Conservation (phyloP, 2,113 vertebrate species). For the Salvator merianae region DNA sequence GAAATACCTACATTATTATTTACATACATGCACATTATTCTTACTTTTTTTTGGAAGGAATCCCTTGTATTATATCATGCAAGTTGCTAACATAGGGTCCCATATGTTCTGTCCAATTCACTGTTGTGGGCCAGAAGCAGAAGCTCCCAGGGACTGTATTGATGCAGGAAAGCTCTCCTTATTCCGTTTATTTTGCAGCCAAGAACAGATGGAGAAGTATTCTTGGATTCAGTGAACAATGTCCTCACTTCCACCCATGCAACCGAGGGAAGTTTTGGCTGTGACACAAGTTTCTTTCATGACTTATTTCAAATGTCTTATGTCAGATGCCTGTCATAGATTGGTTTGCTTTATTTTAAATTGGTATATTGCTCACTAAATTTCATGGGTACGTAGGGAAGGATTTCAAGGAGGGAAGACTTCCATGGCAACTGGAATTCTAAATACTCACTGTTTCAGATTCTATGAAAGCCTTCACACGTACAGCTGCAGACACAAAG, state of each 20-base stretch:
- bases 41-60: not conserved
- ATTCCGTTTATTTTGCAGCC: slow-evolving; percentile 54
- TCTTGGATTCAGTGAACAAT: slow-evolving; percentile 63
- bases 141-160: slow-evolving; percentile 30
- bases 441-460: too few species aligned
- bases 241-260: slow-evolving; percentile 69
- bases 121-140: not conserved
- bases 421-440: too few species aligned
- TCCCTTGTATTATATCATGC: not conserved
- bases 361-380: slow-evolving; percentile 52
- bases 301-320: slow-evolving; percentile 70
- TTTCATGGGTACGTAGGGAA: slow-evolving; percentile 49
- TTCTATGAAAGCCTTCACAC: too few species aligned
- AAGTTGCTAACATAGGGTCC: not conserved
- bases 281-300: slow-evolving; percentile 68
- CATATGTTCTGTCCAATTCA: not conserved
- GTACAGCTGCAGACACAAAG: too few species aligned
- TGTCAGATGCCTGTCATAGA: slow-evolving; percentile 66
- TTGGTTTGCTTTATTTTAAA: slow-evolving; percentile 54
- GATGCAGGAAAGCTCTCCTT: slow-evolving; percentile 45
- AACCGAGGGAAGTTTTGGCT: slow-evolving; percentile 67
- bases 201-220: slow-evolving; percentile 61
- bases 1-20: too few species aligned
- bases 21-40: too few species aligned
- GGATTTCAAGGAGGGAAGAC: slow-evolving; percentile 20